Percentiles rank a stretch among this genome's conserved stretches.
Conservation (phyloP, 2,888 invertebrate genomes). For the Ischnus inquisitorius region DNA sequence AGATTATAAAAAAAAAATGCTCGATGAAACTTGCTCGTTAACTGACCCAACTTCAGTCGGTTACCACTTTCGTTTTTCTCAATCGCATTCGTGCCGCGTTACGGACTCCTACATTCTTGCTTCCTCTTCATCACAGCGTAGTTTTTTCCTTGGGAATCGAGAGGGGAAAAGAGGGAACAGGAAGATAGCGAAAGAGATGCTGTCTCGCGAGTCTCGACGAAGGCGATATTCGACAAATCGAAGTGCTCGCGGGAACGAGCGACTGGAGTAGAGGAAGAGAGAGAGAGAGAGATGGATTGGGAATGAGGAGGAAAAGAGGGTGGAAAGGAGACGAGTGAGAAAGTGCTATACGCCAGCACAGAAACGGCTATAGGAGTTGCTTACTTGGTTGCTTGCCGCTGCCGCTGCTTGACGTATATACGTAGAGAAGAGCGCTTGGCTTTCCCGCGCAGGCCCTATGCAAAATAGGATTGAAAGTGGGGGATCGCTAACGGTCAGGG, state of each 20-base stretch:
- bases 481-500: constrained; percentile 63
- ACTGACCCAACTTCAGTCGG: constrained; percentile 57
- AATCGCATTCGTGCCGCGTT: constrained; percentile 22
- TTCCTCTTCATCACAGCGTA: constrained; percentile 36
- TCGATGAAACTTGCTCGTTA: constrained; percentile 51
- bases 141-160: constrained; percentile 30
- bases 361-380: constrained; percentile 1
- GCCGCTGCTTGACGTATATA: constrained; percentile 52
- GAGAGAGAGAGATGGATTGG: constrained; percentile 25
- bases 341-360: constrained; percentile 29
- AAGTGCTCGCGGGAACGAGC: constrained; percentile 74
- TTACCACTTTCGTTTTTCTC: constrained; percentile 30
- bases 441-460: constrained; percentile 84
- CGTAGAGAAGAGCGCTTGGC: constrained; percentile 47
- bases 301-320: constrained; percentile 54
- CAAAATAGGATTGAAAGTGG: constrained; percentile 81
- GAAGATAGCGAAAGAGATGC: constrained; percentile 64
- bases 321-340: constrained; percentile 60
- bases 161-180: constrained; percentile 41
- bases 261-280: constrained; percentile 41
- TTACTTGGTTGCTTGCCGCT: background rate
- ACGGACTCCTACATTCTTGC: constrained; percentile 33
- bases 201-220: constrained; percentile 71
- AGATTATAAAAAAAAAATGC: constrained; percentile 22
- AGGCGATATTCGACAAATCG: constrained; percentile 83